These are phyloP conservation scores for Scomber scombrus DNA, from an alignment of 2,113 vertebrate species.

Conservation along the genomic window DNA sequence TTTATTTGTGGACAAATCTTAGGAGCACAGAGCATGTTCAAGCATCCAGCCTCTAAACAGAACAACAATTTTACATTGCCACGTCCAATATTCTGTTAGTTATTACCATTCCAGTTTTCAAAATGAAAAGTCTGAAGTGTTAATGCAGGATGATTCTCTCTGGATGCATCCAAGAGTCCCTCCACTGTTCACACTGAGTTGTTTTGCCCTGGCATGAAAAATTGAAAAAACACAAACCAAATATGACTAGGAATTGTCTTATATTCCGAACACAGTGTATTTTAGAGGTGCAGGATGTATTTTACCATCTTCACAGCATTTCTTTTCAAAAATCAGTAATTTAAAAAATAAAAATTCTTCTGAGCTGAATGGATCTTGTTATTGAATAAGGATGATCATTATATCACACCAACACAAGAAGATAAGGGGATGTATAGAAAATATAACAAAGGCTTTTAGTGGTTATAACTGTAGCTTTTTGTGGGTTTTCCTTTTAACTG, in stretches of 20 bases:
- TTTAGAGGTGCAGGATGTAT: neutral
- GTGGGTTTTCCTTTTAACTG: slow-evolving; percentile 37
- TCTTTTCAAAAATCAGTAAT: neutral
- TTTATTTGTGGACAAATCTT: neutral
- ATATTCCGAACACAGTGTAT: neutral
- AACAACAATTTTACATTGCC: neutral
- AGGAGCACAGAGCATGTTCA: slow-evolving; percentile 7
- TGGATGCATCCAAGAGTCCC: neutral
- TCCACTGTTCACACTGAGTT: neutral
- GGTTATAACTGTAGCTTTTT: slow-evolving; percentile 19
- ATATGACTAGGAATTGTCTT: neutral
- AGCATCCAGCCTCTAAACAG: slow-evolving; percentile 32
- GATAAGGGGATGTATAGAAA: neutral
- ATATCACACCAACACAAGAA: neutral
- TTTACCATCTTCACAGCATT: neutral
- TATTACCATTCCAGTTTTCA: slow-evolving; percentile 12
- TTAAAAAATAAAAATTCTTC: neutral
- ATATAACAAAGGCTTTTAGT: neutral
- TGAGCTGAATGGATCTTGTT: too few species aligned
- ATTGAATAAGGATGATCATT: too few species aligned
- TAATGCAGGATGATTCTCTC: slow-evolving; percentile 4
- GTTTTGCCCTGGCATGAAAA: slow-evolving; percentile 5
- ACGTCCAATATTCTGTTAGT: neutral
- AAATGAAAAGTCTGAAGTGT: slow-evolving; percentile 4
- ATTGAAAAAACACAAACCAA: neutral